Base-by-base conservation (phyloP, 2,797 vertebrate genomes). In the Coregonus ussuriensis region DNA sequence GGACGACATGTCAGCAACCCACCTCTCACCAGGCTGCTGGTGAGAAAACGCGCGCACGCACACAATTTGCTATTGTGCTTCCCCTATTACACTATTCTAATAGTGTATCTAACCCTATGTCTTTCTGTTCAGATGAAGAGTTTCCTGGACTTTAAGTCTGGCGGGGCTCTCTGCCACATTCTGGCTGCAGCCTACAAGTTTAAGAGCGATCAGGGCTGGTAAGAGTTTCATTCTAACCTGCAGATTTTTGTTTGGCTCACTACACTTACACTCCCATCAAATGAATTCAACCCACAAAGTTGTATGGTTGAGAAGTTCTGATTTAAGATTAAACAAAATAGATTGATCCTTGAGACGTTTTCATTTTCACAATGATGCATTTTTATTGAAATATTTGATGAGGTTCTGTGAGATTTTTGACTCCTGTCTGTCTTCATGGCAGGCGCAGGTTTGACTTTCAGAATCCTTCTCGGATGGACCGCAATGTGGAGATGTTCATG, bases 381-480 rank as follows among this genome's bases (percentile, higher is more conserved):
- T 25, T 62, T 11, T 62, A 4, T 16, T 16, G 14, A 67, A 14
- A 35, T 3, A 35, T 67, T 31, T 31, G 15, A 18, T 18, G 14
- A 67, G 31, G 15, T 5, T 31, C 31, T 67, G 72, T 74, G 56
- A 63, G 33, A 74, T 90, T 88, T 93, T 87, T 92, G 90, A 92
- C 90, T 93, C 88, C 91, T 92, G 90, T 90, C 86, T 91, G 88
- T 92, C 88, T 91, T 93, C 90, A 91, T 92, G 91, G 85, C 92
- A 99, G 97, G 97, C 94, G 97, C 92, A 97, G 98, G 94, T 99
- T 98, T 93, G 98, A 99, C 94, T 99, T 99, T 94, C 98, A 99
- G 94, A 99, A 99, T 89, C 98, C 97, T 0, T 99, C 98, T 1
- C 95, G 98, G 84, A 98, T 99, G 97, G 98, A 99, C 89, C 95